A percentile compares a stretch with the other conserved stretches of the same genome.
These are phyloP conservation scores for Pilophorus perplexus DNA, from an alignment of 2,888 invertebrate genomes.

Conservation along the genomic window DNA sequence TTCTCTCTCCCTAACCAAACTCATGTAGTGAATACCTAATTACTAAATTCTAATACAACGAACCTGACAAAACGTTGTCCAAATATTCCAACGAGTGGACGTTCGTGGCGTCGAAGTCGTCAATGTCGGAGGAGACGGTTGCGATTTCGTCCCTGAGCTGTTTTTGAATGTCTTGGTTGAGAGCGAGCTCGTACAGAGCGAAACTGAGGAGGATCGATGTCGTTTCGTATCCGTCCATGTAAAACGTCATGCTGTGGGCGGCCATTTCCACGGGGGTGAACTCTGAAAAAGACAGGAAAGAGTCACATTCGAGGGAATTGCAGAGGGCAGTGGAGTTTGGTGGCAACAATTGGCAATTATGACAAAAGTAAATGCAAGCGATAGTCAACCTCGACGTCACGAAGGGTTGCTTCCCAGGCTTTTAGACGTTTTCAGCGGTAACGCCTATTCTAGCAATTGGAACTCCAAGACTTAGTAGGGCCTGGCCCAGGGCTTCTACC, in stretches of 20 bases:
- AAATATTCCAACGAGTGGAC: constrained; percentile 34
- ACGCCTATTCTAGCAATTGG: too few relatives aligned
- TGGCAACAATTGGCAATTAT: background rate
- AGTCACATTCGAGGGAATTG: too few relatives aligned
- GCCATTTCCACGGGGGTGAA: constrained; percentile 28
- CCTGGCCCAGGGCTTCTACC: too few relatives aligned
- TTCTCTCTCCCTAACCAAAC: too few relatives aligned
- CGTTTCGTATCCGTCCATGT: constrained; percentile 36
- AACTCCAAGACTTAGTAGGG: too few relatives aligned
- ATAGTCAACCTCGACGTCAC: too few relatives aligned
- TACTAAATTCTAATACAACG: too few relatives aligned
- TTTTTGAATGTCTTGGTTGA: constrained; percentile 35
- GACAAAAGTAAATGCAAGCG: background rate
- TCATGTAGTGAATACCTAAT: too few relatives aligned
- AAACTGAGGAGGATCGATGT: constrained; percentile 16
- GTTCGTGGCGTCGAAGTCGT: constrained; percentile 32
- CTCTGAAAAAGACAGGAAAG: too few relatives aligned
- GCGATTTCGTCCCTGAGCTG: constrained; percentile 34
- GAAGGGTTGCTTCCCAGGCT: too few relatives aligned
- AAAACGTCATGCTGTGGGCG: constrained; percentile 34
- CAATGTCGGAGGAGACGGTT: background rate
- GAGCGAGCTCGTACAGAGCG: constrained; percentile 22
- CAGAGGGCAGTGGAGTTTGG: background rate
- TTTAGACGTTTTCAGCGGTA: too few relatives aligned
- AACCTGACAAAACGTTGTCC: constrained; percentile 37